These are phyloP conservation scores for Spondyliosoma cantharus DNA, from an alignment of 2,797 vertebrate genomes.

Conservation along the genomic window DNA sequence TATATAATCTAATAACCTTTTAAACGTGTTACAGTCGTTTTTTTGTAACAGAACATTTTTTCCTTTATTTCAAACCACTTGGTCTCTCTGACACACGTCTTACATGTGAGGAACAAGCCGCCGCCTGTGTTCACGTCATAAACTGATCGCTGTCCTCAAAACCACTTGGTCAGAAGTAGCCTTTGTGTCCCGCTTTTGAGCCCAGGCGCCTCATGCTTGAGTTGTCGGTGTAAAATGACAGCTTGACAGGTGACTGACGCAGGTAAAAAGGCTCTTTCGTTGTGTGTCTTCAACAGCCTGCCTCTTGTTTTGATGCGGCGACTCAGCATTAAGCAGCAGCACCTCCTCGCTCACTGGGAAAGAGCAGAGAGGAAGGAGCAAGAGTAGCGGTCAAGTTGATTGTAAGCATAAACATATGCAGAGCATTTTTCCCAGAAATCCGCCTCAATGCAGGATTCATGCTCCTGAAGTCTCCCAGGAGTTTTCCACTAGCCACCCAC, in stretches of 20 bases:
- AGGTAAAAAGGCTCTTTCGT: slow-evolving; percentile 31
- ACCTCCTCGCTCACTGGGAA: slow-evolving; percentile 15
- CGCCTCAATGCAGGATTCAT: slow-evolving; percentile 84
- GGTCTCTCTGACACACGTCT: slow-evolving; percentile 27
- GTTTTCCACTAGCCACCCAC: slow-evolving; percentile 81
- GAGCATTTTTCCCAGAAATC: slow-evolving; percentile 73
- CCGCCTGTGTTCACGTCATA: slow-evolving; percentile 39
- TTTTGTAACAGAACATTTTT: neutral
- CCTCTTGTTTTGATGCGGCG: slow-evolving; percentile 37
- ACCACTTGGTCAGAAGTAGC: slow-evolving; percentile 40
- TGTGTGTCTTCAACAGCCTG: slow-evolving; percentile 39
- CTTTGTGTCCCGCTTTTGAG: slow-evolving; percentile 28
- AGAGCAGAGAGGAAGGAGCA: slow-evolving; percentile 27
- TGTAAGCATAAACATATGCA: slow-evolving; percentile 77
- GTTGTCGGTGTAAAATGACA: slow-evolving; percentile 37
- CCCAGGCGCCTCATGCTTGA: slow-evolving; percentile 28
- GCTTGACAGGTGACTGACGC: slow-evolving; percentile 65
- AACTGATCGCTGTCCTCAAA: slow-evolving; percentile 37
- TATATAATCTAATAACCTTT: slow-evolving; percentile 15
- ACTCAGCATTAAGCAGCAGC: slow-evolving; percentile 26
- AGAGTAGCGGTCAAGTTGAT: slow-evolving; percentile 59
- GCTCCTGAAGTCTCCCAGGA: slow-evolving; percentile 67
- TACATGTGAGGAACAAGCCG: slow-evolving; percentile 31
- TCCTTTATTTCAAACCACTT: slow-evolving; percentile 15
- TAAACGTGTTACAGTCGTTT: slow-evolving; percentile 4